Evolutionary conservation across 2,888 invertebrate species (phyloP).

Genomic region (Dynastes tityus): DNA sequence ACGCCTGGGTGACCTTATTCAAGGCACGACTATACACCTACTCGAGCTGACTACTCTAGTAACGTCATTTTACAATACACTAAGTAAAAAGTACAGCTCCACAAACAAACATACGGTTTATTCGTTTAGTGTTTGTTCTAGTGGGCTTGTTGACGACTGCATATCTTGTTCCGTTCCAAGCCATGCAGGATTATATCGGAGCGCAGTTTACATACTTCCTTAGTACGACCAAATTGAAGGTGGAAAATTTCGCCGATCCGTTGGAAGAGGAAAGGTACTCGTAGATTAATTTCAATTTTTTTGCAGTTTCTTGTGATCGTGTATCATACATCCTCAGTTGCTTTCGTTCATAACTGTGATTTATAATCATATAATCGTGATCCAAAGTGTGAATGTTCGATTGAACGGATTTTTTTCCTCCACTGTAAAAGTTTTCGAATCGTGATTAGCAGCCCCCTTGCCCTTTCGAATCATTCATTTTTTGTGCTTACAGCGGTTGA

Average conservation of each 20-base stretch:
- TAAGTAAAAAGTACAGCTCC: not conserved
- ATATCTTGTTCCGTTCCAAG: conserved; percentile 25
- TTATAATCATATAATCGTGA: too few relatives aligned
- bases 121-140: conserved; percentile 32
- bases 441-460: too few relatives aligned
- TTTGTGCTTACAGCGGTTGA: too few relatives aligned
- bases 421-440: too few relatives aligned
- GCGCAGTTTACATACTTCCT: conserved; percentile 29
- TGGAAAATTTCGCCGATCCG: conserved; percentile 41
- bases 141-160: not conserved
- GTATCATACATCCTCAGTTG: too few relatives aligned
- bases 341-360: too few relatives aligned
- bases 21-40: conserved; percentile 8
- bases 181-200: not conserved
- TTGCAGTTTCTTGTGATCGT: too few relatives aligned
- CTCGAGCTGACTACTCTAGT: conserved; percentile 32
- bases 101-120: not conserved
- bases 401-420: too few relatives aligned
- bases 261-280: conserved; percentile 38
- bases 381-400: too few relatives aligned
- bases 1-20: too few relatives aligned
- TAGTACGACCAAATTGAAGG: conserved; percentile 39
- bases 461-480: too few relatives aligned
- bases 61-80: conserved; percentile 50
- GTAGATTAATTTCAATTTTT: conserved; percentile 1